phyloP scores from a whole-genome alignment of 2,113 vertebrate species.

The Empidonax alnorum region DNA sequence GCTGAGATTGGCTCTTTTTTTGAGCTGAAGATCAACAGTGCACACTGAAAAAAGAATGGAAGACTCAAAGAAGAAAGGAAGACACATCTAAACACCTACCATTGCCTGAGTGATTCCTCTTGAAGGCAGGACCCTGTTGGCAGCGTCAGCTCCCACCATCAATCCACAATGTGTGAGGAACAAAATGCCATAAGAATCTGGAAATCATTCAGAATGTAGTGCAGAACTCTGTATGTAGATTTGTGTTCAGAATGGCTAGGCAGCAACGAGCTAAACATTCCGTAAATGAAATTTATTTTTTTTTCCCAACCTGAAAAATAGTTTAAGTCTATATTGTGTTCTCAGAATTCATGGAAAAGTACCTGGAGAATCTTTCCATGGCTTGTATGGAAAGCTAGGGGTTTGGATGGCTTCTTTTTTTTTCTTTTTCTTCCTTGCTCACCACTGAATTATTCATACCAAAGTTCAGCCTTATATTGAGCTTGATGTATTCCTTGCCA shows the following conservation, averaged over 20 bases:
- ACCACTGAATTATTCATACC: background rate
- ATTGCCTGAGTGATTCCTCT: background rate
- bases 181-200: background rate
- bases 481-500: background rate
- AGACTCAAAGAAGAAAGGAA: background rate
- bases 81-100: background rate
- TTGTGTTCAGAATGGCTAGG: background rate
- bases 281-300: background rate
- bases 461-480: background rate
- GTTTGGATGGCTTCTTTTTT: background rate
- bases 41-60: background rate
- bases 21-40: background rate
- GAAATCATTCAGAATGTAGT: background rate
- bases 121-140: background rate
- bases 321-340: background rate
- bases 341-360: background rate
- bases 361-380: background rate
- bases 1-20: background rate
- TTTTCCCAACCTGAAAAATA: background rate
- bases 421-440: background rate
- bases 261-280: background rate
- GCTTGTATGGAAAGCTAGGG: background rate
- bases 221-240: background rate
- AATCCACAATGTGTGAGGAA: background rate
- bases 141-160: background rate